These are phyloP conservation scores for Drosophila setosimentum DNA, from an alignment of 2,888 invertebrate species.

Conservation along the genomic window DNA sequence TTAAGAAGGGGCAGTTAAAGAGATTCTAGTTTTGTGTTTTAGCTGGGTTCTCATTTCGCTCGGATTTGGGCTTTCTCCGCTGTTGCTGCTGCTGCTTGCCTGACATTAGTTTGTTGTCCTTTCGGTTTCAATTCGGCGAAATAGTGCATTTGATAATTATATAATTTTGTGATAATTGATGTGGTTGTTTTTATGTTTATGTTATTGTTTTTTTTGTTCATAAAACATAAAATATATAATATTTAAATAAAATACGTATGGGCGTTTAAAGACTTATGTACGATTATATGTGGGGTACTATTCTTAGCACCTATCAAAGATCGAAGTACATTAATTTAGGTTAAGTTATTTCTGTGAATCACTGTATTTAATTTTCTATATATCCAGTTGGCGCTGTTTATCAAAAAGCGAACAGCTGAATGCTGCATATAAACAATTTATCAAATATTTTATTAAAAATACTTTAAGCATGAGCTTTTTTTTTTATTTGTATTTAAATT, in stretches of 20 bases:
- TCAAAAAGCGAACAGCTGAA: background rate
- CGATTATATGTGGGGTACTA: conserved; percentile 7
- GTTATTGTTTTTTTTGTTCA: conserved; percentile 10
- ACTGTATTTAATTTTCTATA: background rate
- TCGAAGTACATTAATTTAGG: background rate
- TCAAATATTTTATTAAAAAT: background rate
- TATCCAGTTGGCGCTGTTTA: background rate
- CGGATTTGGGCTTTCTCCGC: conserved; percentile 23
- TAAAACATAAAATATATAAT: conserved; percentile 34
- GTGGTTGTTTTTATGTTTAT: conserved; percentile 9
- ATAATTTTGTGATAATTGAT: conserved; percentile 22
- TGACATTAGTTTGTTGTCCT: conserved; percentile 81
- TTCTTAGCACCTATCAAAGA: conserved; percentile 18
- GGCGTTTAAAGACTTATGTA: conserved; percentile 38
- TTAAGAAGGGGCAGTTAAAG: conserved; percentile 15
- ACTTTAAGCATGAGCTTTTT: accelerated
- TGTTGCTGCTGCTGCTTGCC: conserved; percentile 57
- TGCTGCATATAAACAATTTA: background rate
- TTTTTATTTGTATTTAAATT: background rate
- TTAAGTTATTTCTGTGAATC: background rate
- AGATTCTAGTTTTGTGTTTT: conserved; percentile 13
- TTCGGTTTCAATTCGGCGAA: conserved; percentile 41
- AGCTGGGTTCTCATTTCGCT: conserved; percentile 41
- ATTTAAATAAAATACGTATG: conserved; percentile 59
- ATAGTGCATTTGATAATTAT: conserved; percentile 45